phyloP scores from a whole-genome alignment of 2,888 invertebrate genomes.

The Glaucopsyche alexis region DNA sequence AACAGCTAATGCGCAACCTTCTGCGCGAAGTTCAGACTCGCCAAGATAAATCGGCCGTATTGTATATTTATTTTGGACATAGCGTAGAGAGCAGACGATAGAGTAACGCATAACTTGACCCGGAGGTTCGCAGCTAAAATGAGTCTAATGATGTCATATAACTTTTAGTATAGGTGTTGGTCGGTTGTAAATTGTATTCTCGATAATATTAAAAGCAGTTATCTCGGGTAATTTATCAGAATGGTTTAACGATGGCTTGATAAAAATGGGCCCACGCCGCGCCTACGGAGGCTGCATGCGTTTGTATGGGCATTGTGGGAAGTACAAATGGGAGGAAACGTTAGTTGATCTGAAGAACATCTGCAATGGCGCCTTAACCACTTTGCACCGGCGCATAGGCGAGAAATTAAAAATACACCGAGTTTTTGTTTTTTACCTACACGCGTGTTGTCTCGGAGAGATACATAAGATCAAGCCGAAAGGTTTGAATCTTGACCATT shows the following conservation, averaged over 20 bases:
- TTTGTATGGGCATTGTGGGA: slow-evolving; percentile 66
- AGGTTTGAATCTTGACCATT: too few species aligned
- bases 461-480: not conserved
- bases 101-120: not conserved
- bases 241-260: slow-evolving; percentile 51
- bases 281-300: slow-evolving; percentile 63
- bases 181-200: slow-evolving; percentile 31
- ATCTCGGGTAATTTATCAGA: slow-evolving; percentile 40
- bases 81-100: not conserved
- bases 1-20: too few species aligned
- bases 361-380: slow-evolving; percentile 65
- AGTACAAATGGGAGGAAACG: slow-evolving; percentile 70
- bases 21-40: too few species aligned
- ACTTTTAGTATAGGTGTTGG: slow-evolving; percentile 13
- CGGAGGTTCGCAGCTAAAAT: not conserved
- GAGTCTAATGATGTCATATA: slow-evolving; percentile 8
- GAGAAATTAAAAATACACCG: slow-evolving; percentile 60
- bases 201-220: slow-evolving; percentile 31
- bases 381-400: slow-evolving; percentile 65
- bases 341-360: slow-evolving; percentile 47
- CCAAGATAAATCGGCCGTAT: too few species aligned
- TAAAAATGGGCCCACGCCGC: slow-evolving; percentile 66
- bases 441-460: slow-evolving; percentile 33
- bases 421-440: slow-evolving; percentile 36
- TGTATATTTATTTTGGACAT: not conserved